Evolutionary conservation across 2,797 vertebrate species (phyloP), one percentile per base, ranked within the genome.

Genomic region (Diplodus sargus): DNA sequence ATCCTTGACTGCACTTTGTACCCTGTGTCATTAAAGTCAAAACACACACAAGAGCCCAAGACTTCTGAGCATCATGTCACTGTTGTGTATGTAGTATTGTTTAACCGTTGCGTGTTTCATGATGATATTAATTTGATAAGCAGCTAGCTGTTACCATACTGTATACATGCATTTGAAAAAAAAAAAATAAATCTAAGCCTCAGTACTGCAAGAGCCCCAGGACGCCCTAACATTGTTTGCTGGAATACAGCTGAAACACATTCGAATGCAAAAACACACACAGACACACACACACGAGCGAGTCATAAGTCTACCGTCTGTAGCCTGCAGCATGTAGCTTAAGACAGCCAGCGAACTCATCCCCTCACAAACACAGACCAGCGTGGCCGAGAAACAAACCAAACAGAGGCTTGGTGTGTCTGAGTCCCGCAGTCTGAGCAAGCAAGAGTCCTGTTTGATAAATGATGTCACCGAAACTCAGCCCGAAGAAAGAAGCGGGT

Each of bases 381-480:
- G 78, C 0, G 28, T 34, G 59, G 48, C 22, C 42, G 70, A 70
- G 30, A 81, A 76, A 54, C 70, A 85, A 83, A 76, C 54, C 75
- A 88, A 89, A 90, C 85, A 87, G 76, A 39, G 66, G 70, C 61
- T 72, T 56, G 51, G 56, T 81, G 60, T 76, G 81, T 89, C 82
- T 83, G 82, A 81, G 66, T 75, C 69, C 54, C 58, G 63, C 56
- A 70, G 68, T 59, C 86, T 85, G 56, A 90, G 83, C 76, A 81
- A 81, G 71, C 80, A 84, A 63, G 34, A 82, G 75, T 59, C 61
- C 74, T 92, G 84, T 93, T 93, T 92, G 88, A 91, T 69, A 77
- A 87, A 85, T 93, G 88, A 94, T 87, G 91, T 94, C 92, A 94
- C 61, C 74, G 65, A 89, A 89, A 86, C 88, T 89, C 66, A 61